Base-by-base conservation (phyloP, 1,140 invertebrate genomes). In the Nasonia giraulti region DNA sequence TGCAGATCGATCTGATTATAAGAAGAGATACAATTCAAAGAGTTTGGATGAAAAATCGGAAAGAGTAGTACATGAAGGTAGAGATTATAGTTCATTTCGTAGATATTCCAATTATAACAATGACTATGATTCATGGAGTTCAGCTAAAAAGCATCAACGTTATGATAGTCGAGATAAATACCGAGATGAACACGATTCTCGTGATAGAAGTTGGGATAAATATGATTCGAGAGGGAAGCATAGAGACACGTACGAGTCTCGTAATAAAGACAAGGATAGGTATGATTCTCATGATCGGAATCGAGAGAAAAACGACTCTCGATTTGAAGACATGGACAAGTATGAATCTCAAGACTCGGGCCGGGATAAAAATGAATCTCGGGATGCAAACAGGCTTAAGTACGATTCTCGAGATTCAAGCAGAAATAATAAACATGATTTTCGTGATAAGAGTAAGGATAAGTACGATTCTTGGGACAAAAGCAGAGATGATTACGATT, bases 61-160 rank as follows among this genome's bases (percentile, higher is more conserved):
- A 40, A 37, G 27, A 31, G 1, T 68, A 50, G 27, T 1, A n/a
- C 40, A 17, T 17, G 0, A 27, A 69, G 4, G 66, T 4, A 50
- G 12, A 17, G 78, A 86, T 17, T 14, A 77, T 27, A 40, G 37
- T 77, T 78, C 37, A 8, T 71, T 27, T 71, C 31, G 10, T 12
- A 71, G 27, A 17, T 40, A n/a, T 80, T 23, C 27, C 68, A 55
- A 62, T 5, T 86, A 37, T 20, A 2, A 86, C 20, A 80, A 17
- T 23, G 50, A 86, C 0, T 62, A 40, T 74, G 85, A 50, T 68
- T 71, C 11, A 20, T 83, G 44, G 0, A 82, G 87, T 85, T 75
- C 23, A 6, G 17, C 66, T 4, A 87, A 71, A 74, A 14, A 69
- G 10, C 31, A 37, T 44, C 74, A 33, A 33, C 55, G n/a, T 7